phyloP scores from a whole-genome alignment of 2,797 vertebrate species.

The Anguilla megastoma region DNA sequence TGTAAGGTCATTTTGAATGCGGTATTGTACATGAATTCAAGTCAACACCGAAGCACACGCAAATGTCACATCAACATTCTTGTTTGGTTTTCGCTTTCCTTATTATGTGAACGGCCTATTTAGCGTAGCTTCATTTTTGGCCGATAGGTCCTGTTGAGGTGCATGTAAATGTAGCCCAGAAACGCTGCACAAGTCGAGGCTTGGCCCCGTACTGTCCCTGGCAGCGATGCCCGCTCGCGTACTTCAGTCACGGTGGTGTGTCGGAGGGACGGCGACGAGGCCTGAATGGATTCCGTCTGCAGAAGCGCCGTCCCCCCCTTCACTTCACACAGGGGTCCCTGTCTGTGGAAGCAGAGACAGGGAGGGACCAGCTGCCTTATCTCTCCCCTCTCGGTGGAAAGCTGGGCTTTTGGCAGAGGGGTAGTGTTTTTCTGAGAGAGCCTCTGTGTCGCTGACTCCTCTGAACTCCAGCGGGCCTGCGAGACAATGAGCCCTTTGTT shows the following conservation, averaged over 20 bases:
- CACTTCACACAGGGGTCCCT: neutral
- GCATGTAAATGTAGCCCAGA: neutral
- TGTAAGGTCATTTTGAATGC: neutral
- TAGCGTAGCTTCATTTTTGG: neutral
- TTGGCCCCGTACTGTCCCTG: neutral
- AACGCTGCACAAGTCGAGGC: neutral
- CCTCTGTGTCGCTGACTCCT: constrained; percentile 10
- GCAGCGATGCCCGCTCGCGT: neutral
- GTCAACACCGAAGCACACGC: neutral
- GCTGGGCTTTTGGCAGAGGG: constrained; percentile 5
- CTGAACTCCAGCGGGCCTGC: constrained; percentile 42
- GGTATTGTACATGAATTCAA: neutral
- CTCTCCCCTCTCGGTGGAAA: neutral
- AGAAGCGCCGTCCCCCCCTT: neutral
- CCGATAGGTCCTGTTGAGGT: neutral
- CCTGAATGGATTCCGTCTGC: neutral
- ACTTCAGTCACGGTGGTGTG: neutral
- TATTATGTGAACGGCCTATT: neutral
- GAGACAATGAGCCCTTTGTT: constrained; percentile 70
- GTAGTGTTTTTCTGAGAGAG: constrained; percentile 6
- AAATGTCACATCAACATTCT: neutral
- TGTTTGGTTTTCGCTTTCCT: neutral
- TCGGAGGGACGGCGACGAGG: neutral
- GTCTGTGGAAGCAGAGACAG: neutral
- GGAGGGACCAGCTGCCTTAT: constrained; percentile 12